A percentile compares a stretch with the other conserved stretches of the same genome.
phyloP scores from a whole-genome alignment of 2,888 invertebrate genomes.

The Cephus rjabovi region DNA sequence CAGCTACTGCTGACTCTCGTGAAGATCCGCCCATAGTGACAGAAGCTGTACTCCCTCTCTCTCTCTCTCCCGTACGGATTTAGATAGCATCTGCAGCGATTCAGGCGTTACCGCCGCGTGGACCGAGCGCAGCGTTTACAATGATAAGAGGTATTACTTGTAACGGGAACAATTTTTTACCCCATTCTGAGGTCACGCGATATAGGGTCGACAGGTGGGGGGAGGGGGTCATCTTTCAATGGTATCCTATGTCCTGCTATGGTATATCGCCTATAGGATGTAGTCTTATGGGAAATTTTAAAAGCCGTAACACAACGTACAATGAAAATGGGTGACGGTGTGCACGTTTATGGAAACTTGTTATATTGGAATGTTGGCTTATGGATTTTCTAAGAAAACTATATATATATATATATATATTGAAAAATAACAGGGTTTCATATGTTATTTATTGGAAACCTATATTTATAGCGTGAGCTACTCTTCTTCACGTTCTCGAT shows the following conservation, averaged over 20 bases:
- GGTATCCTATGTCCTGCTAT: not conserved
- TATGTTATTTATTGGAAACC: conserved; percentile 2
- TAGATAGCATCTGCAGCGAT: conserved; percentile 53
- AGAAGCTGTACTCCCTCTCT: not conserved
- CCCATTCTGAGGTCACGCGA: not conserved
- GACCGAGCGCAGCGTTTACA: not conserved
- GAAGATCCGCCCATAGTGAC: not conserved
- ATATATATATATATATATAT: not conserved
- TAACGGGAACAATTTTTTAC: not conserved
- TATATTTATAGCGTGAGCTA: not conserved
- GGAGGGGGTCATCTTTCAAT: not conserved
- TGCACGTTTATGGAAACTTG: not conserved
- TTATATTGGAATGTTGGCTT: not conserved
- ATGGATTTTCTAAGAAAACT: not conserved
- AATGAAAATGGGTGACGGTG: not conserved
- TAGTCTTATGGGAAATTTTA: not conserved
- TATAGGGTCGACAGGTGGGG: not conserved
- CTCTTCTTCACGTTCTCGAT: not conserved
- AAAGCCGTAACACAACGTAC: not conserved
- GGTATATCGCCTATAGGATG: not conserved
- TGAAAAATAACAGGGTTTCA: not conserved
- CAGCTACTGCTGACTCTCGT: not conserved
- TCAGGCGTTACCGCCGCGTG: not conserved
- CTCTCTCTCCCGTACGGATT: conserved; percentile 41
- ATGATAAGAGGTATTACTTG: not conserved